Percentiles rank a stretch among this genome's conserved stretches.
phyloP scores from a whole-genome alignment of 2,888 invertebrate genomes.

The Ferdinandea cuprea region DNA sequence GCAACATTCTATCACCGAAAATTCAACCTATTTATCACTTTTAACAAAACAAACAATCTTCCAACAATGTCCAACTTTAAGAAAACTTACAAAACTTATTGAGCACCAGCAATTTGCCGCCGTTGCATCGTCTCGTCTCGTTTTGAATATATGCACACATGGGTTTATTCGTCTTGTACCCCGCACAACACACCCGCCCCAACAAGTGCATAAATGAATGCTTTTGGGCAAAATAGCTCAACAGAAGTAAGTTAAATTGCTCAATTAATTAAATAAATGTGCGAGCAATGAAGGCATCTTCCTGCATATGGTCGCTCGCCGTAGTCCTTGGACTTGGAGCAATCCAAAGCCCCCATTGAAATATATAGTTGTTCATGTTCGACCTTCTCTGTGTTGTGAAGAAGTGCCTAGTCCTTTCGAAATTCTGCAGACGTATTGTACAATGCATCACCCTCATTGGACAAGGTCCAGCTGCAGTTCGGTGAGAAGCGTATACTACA shows the following conservation, averaged over 20 bases:
- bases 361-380: slow-evolving; percentile 25
- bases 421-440: background rate
- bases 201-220: background rate
- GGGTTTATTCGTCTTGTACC: background rate
- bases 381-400: background rate
- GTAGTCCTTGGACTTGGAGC: slow-evolving; percentile 20
- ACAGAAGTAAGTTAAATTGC: slow-evolving; percentile 76
- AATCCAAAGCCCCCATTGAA: background rate
- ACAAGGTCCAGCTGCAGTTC: background rate
- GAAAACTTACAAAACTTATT: slow-evolving; percentile 55
- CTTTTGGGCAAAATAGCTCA: slow-evolving; percentile 58
- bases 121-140: slow-evolving; percentile 42
- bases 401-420: background rate
- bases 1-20: slow-evolving; percentile 59
- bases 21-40: slow-evolving; percentile 59
- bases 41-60: slow-evolving; percentile 58
- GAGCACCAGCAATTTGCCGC: slow-evolving; percentile 65
- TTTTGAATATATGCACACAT: background rate
- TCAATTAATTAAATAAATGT: slow-evolving; percentile 76
- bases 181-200: no score
- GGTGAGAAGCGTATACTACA: background rate
- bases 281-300: slow-evolving; percentile 40
- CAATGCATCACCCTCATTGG: background rate
- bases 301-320: slow-evolving; percentile 2
- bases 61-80: slow-evolving; percentile 48